Base-by-base conservation (phyloP, 2,888 invertebrate genomes). In the Entomobrya multifasciata region DNA sequence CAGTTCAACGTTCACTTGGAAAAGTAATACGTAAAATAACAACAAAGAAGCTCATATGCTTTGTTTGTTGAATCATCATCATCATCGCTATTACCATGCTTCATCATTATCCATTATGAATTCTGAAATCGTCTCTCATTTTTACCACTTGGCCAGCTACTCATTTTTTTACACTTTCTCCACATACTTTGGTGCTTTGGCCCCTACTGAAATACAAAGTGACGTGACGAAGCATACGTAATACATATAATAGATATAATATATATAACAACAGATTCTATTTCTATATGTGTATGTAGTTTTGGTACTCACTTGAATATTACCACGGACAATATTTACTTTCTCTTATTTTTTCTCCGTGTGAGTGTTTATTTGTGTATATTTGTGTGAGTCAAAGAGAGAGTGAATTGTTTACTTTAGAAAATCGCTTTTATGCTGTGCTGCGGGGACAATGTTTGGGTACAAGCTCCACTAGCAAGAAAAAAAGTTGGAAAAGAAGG, bases 321-420 rank as follows among this genome's bases (percentile, higher is more conserved):
- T n/a, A n/a, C n/a, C n/a, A 47, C 47, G 11, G 47, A 6, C 47
- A 47, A 47, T 47, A n/a, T 47, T 47, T 3, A 47, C 47, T 47
- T 47, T 47, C 3, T n/a, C 20, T 55, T 30, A n/a, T 30, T 62
- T 60, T 4, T 30, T 62, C 30, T 27, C 27, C 15, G n/a, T 62
- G 27, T 30, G 13, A 8, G 15, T 57, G 11, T 25, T 25, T 15
- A 25, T 25, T 22, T 25, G 57, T 22, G 57, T 8, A 25, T 25
- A 57, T 27, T 62, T n/a, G n/a, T n/a, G n/a, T n/a, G n/a, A n/a
- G n/a, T n/a, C n/a, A n/a, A n/a, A n/a, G n/a, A n/a, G n/a, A n/a
- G n/a, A n/a, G n/a, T n/a, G n/a, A n/a, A n/a, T 62, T 62, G 60
- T 62, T 62, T 62, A 13, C 30, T 30, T 10, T 62, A n/a, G 60